phyloP scores from a whole-genome alignment of 1,140 invertebrate genomes.

The Papilio machaon region DNA sequence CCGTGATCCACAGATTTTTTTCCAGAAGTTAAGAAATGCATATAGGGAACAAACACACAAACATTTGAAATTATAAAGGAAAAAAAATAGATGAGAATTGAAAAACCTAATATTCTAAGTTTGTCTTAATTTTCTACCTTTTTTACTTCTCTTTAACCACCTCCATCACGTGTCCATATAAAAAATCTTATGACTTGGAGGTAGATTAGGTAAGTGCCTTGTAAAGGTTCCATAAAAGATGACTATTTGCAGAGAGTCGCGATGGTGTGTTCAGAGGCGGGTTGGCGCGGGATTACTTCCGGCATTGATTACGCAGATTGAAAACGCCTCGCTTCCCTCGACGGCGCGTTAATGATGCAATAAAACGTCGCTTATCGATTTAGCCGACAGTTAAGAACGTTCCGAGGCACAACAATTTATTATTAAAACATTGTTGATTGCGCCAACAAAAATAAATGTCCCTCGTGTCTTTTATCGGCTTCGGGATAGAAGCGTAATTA shows the following conservation, averaged over 20 bases:
- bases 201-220: neutral
- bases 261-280: conserved; percentile 46
- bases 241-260: neutral
- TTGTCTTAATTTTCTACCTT: too few relatives aligned
- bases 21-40: too few relatives aligned
- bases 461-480: conserved; percentile 8
- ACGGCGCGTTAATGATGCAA: conserved; percentile 76
- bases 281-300: conserved; percentile 63
- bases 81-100: too few relatives aligned
- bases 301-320: conserved; percentile 78
- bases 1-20: neutral
- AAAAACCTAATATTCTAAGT: too few relatives aligned
- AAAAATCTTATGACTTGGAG: too few relatives aligned
- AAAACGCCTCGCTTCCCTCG: conserved; percentile 70
- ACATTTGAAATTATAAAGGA: too few relatives aligned
- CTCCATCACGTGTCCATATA: too few relatives aligned
- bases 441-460: conserved; percentile 38
- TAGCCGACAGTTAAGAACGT: conserved; percentile 71
- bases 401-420: conserved; percentile 73
- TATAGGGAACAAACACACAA: too few relatives aligned
- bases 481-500: neutral
- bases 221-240: neutral
- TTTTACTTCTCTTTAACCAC: too few relatives aligned
- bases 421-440: conserved; percentile 67
- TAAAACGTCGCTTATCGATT: conserved; percentile 78